Base-by-base conservation (phyloP, 2,888 invertebrate species). In the Pycnomerus fuliginosus region DNA sequence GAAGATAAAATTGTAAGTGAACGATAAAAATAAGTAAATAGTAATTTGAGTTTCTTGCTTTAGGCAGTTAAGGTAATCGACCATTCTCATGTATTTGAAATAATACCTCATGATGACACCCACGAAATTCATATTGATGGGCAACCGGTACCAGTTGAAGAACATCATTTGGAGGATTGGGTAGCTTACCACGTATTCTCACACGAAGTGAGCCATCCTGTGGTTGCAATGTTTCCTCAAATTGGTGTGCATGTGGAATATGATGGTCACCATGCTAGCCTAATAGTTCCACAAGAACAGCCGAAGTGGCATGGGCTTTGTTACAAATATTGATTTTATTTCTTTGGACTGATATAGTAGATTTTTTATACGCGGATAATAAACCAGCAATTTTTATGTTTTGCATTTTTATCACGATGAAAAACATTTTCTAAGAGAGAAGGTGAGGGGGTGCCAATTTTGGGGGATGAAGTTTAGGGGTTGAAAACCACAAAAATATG, bases 11-110 rank as follows among this genome's bases (percentile, higher is more conserved):
- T 60, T 35, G 59, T 60, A 51, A 50, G 51, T 48, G 8, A 25
- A 20, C 3, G 16, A 30, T 11, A 13, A 16, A 8, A n/a, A n/a
- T 23, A 23, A 16, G 7, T 11, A n/a, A 3, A 16, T 22, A 14
- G 7, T 14, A 11, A 10, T 35, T 15, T 12, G 3, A 33, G 44
- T 58, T 52, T 8, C 10, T 25, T 3, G 10, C 10, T 25, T 35
- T 39, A 66, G 67, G 62, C 60, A 15, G 22, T 67, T 2, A 61
- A 60, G 47, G 29, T 63, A 11, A 43, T 56, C 11, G 49, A 56
- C 23, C 46, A 50, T 17, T 35, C 45, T 2, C 56, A 64, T 36
- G 42, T 30, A 3, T n/a, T 67, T 1, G 58, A 66, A 49, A 55
- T 67, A 8, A 34, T 56, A 2, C 62, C 64, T 3, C 48, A 47